phyloP scores from a whole-genome alignment of 2,797 vertebrate species.

The Epinephelus coioides region DNA sequence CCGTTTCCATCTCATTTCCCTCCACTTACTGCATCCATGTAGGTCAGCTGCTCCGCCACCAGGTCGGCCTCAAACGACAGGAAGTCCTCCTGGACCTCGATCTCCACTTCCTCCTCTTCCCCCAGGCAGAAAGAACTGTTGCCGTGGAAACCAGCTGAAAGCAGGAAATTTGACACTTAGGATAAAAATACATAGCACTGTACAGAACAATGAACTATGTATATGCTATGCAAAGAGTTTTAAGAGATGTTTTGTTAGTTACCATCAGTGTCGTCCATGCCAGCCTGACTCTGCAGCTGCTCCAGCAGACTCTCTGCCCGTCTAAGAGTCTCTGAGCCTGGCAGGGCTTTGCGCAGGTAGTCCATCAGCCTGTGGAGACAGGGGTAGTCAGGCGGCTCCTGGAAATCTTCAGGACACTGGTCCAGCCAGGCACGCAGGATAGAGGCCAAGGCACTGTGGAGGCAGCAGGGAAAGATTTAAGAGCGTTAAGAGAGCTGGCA shows the following conservation, averaged over 20 bases:
- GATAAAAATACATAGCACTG: neutral
- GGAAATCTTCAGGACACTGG: conserved; percentile 96
- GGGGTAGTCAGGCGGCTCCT: conserved; percentile 89
- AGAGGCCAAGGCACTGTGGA: conserved; percentile 90
- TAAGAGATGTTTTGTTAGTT: conserved; percentile 25
- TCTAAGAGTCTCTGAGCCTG: conserved; percentile 90
- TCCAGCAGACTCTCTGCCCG: conserved; percentile 90
- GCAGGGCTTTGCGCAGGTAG: conserved; percentile 89
- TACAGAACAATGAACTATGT: neutral
- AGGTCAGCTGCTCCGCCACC: conserved; percentile 96
- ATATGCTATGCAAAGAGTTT: neutral
- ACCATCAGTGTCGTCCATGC: conserved; percentile 88
- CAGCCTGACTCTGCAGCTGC: conserved; percentile 89
- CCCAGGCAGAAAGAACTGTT: conserved; percentile 83
- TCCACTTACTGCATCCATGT: conserved; percentile 93
- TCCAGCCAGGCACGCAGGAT: conserved; percentile 95
- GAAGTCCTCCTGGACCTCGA: conserved; percentile 88
- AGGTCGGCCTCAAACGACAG: conserved; percentile 90
- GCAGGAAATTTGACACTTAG: neutral
- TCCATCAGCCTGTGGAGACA: conserved; percentile 89
- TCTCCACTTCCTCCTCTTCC: conserved; percentile 90
- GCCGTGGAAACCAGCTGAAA: conserved; percentile 87
- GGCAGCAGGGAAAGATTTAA: conserved; percentile 4
- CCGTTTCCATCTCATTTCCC: neutral
- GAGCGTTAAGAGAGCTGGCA: conserved; percentile 4